Base-by-base conservation (phyloP, 2,797 vertebrate genomes). In the Semotilus atromaculatus region DNA sequence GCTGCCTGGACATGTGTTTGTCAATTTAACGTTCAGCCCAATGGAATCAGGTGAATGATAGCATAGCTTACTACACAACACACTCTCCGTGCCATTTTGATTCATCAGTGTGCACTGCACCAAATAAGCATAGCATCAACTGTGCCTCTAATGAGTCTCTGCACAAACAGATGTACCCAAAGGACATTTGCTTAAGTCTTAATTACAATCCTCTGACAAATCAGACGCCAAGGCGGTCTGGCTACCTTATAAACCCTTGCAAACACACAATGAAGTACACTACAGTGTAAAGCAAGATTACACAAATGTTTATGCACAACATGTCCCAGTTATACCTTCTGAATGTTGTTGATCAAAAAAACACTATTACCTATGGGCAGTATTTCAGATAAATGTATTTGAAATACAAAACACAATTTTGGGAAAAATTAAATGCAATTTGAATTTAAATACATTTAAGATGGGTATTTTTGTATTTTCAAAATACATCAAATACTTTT, bases 1-100 rank as follows among this genome's bases (percentile, higher is more conserved):
- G 86, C 88, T 16, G 3, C 26, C 60, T 85, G 86, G 90, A 94
- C 93, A 91, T 89, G 89, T 92, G 89, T 88, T 89, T 89, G 85
- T 87, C 80, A 86, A 71, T 84, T 80, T 88, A 86, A 89, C 80
- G 85, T 72, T 86, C 45, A 87, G 89, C 91, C 84, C 92, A 62
- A 81, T 74, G 88, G 92, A 89, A 86, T 73, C 31, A 84, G 58
- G 36, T 87, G 83, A 88, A 81, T 8, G 60, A 88, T 60, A 72
- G 68, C 62, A 36, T 23, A 76, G 68, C 68, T 83, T 76, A 43
- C 36, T 73, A n/a, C n/a, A 64, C 18, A 72, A 77, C 51, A 23
- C 48, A 38, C 40, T 51, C 62, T 80, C 43, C 10, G n/a, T 31
- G 55, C 40, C 45, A 51, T 36, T 73, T 68, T 83, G 58, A 85